These are phyloP conservation scores for Drosophila orosa DNA, from an alignment of 1,140 invertebrate species.

Conservation along the genomic window DNA sequence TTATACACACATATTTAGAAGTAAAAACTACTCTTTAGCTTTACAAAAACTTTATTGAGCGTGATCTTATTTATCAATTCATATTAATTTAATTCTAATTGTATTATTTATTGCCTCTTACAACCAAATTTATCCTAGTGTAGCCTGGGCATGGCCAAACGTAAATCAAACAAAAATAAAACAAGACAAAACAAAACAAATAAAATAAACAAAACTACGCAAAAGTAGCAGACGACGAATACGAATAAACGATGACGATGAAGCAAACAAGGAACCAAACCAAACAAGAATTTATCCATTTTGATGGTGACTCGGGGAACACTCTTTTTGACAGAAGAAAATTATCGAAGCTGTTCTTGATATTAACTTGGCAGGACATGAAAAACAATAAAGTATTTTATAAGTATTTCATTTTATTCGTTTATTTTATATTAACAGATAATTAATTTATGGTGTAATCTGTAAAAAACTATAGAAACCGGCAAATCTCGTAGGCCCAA, in stretches of 20 bases:
- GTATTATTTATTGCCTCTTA: background rate
- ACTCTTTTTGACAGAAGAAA: background rate
- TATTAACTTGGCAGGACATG: too few species aligned
- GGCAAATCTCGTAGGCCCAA: too few species aligned
- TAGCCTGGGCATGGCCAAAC: slow-evolving; percentile 55
- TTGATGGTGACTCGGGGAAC: background rate
- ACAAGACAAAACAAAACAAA: slow-evolving; percentile 80
- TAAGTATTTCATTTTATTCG: too few species aligned
- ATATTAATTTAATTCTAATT: background rate
- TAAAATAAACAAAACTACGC: slow-evolving; percentile 79
- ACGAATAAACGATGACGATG: slow-evolving; percentile 48
- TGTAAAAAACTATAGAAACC: too few species aligned
- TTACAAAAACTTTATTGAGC: too few species aligned
- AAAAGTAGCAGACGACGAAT: slow-evolving; percentile 65
- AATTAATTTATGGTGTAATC: too few species aligned
- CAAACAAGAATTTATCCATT: slow-evolving; percentile 48
- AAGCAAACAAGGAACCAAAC: slow-evolving; percentile 62
- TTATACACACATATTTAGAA: too few species aligned
- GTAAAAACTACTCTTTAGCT: too few species aligned
- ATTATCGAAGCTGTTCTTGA: too few species aligned
- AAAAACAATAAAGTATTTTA: too few species aligned
- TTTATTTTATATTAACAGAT: too few species aligned
- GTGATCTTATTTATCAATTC: background rate
- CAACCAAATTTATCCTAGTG: background rate
- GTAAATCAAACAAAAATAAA: slow-evolving; percentile 81